Conservation (phyloP, 2,888 invertebrate genomes). For the Fragum whitleyi region DNA sequence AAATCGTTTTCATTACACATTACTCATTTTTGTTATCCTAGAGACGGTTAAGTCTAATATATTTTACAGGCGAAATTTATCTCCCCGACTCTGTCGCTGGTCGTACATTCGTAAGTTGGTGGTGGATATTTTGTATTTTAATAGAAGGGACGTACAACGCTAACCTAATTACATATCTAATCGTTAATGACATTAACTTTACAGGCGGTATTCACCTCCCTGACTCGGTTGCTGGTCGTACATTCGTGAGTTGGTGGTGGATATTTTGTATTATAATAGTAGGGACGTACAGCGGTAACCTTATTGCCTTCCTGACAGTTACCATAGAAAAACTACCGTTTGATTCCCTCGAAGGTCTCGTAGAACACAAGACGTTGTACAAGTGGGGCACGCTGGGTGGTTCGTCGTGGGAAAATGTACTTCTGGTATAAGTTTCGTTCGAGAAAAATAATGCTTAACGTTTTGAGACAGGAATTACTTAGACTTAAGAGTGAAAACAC, state of each 20-base stretch:
- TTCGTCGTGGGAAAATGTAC: conserved; percentile 49
- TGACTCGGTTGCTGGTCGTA: conserved; percentile 67
- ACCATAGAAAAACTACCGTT: conserved; percentile 73
- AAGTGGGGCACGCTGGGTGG: conserved; percentile 71
- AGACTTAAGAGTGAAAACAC: too few species aligned
- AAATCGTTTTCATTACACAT: too few species aligned
- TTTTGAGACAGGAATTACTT: too few species aligned
- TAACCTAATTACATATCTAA: too few species aligned
- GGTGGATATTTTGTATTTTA: background rate
- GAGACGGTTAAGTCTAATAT: too few species aligned
- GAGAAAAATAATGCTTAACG: too few species aligned
- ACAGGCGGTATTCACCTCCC: conserved; percentile 66
- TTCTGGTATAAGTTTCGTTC: conserved; percentile 71
- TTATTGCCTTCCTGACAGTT: conserved; percentile 81
- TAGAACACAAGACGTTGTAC: conserved; percentile 62
- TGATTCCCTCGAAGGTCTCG: conserved; percentile 69
- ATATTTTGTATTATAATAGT: conserved; percentile 74
- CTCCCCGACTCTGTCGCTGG: conserved; percentile 33
- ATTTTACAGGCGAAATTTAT: conserved; percentile 51
- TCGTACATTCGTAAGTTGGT: background rate
- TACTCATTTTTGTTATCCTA: too few species aligned
- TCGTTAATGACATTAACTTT: background rate
- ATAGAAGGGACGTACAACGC: background rate
- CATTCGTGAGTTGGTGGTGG: conserved; percentile 73
- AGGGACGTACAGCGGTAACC: conserved; percentile 79